phyloP scores from a whole-genome alignment of 2,113 vertebrate species.

The Python bivittatus region DNA sequence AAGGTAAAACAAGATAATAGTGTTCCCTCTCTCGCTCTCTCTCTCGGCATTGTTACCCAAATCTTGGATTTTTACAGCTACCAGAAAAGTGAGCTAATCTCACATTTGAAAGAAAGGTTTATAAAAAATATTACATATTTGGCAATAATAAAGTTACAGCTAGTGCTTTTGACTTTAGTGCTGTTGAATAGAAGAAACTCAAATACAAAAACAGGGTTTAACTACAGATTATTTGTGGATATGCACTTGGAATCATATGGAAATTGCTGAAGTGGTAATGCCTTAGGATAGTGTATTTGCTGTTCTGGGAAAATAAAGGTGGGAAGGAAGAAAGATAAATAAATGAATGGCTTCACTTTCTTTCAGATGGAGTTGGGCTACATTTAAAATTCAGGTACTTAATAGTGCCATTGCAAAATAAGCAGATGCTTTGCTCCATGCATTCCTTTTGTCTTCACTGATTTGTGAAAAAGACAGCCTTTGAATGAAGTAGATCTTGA shows the following conservation, averaged over 20 bases:
- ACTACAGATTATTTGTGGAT: not conserved
- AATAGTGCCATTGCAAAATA: not conserved
- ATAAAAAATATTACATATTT: not conserved
- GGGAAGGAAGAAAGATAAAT: not conserved
- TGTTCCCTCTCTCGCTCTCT: not conserved
- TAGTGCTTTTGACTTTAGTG: not conserved
- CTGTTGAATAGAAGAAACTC: not conserved
- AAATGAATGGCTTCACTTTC: not conserved
- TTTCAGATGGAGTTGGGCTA: not conserved
- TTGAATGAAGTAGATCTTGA: not conserved
- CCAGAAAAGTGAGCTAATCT: not conserved
- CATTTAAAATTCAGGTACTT: not conserved
- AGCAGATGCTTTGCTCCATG: not conserved
- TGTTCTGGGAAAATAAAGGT: not conserved
- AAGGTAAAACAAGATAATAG: constrained; percentile 73
- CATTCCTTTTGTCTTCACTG: not conserved
- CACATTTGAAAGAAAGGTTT: not conserved
- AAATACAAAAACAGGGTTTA: not conserved
- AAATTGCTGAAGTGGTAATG: not conserved
- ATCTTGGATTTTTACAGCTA: not conserved
- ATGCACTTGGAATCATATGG: not conserved
- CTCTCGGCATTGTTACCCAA: not conserved
- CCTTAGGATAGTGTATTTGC: not conserved
- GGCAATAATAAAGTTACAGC: not conserved
- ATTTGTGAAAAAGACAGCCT: not conserved